Conservation (phyloP, 1,140 invertebrate genomes). For the Bombus soroeensis region DNA sequence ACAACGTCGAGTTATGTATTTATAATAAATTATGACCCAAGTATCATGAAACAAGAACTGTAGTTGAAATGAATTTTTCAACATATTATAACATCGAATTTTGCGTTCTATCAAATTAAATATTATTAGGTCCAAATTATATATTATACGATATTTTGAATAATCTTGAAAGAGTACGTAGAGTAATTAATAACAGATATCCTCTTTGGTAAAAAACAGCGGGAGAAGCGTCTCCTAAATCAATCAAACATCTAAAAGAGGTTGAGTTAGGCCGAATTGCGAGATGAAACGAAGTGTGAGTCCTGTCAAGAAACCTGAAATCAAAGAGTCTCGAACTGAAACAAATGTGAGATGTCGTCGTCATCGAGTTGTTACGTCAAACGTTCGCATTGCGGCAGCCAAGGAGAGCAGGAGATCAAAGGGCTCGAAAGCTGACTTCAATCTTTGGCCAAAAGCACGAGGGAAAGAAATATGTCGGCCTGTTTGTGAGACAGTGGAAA, state of each 20-base stretch:
- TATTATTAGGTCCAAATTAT: too few relatives aligned
- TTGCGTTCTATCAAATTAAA: too few relatives aligned
- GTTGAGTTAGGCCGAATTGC: neutral
- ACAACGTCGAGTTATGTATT: too few relatives aligned
- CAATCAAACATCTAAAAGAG: neutral
- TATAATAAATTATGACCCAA: neutral
- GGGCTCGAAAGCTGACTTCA: constrained; percentile 8
- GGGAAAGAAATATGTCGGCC: neutral
- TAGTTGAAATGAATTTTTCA: too few relatives aligned
- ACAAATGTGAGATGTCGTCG: neutral
- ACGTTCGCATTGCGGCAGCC: neutral
- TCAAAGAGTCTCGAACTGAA: neutral
- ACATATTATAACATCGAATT: too few relatives aligned
- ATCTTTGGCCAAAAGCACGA: constrained; percentile 1
- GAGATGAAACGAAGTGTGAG: neutral
- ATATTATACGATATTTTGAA: too few relatives aligned
- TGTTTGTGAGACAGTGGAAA: neutral
- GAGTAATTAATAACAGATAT: too few relatives aligned
- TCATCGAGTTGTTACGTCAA: constrained; percentile 3
- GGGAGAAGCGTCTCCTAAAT: neutral
- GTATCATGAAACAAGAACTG: neutral
- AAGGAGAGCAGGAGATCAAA: constrained; percentile 26
- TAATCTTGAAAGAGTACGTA: too few relatives aligned
- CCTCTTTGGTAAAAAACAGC: neutral
- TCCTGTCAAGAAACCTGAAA: neutral